phyloP scores from a whole-genome alignment of 2,113 vertebrate genomes.

The Ciconia boyciana region DNA sequence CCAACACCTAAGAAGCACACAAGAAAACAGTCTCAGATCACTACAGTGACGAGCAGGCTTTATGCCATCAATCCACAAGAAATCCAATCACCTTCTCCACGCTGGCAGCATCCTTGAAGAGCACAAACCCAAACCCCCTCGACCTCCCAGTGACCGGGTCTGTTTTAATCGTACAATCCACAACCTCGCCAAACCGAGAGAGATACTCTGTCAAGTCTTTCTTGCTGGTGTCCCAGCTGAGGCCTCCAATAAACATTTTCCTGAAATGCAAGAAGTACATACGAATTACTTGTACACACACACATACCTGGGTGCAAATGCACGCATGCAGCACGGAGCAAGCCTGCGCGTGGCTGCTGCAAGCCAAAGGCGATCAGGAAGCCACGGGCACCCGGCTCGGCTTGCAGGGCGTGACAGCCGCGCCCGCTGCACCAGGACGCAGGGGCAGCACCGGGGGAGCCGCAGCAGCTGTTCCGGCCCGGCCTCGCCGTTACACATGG shows the following conservation, averaged over 20 bases:
- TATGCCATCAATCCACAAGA: not conserved
- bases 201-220: slow-evolving; percentile 89
- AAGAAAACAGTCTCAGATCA: not conserved
- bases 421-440: too few relatives aligned
- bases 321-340: not conserved
- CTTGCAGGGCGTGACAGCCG: not conserved
- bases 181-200: slow-evolving; percentile 86
- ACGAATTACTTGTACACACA: fast-evolving
- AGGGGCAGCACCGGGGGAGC: too few relatives aligned
- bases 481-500: not conserved
- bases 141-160: slow-evolving; percentile 86
- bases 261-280: slow-evolving; percentile 21
- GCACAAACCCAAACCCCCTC: slow-evolving; percentile 87
- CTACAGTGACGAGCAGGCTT: not conserved
- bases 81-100: slow-evolving; percentile 80
- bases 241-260: slow-evolving; percentile 91
- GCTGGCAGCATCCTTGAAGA: slow-evolving; percentile 87
- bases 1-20: slow-evolving; percentile 76
- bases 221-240: slow-evolving; percentile 93
- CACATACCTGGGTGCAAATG: fast-evolving
- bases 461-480: fast-evolving
- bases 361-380: not conserved
- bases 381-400: too few relatives aligned
- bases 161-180: slow-evolving; percentile 91
- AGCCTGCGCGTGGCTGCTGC: too few relatives aligned